A percentile compares a stretch with the other conserved stretches of the same genome.
phyloP scores from a whole-genome alignment of 2,888 invertebrate genomes.

The Polydrusus tereticollis region DNA sequence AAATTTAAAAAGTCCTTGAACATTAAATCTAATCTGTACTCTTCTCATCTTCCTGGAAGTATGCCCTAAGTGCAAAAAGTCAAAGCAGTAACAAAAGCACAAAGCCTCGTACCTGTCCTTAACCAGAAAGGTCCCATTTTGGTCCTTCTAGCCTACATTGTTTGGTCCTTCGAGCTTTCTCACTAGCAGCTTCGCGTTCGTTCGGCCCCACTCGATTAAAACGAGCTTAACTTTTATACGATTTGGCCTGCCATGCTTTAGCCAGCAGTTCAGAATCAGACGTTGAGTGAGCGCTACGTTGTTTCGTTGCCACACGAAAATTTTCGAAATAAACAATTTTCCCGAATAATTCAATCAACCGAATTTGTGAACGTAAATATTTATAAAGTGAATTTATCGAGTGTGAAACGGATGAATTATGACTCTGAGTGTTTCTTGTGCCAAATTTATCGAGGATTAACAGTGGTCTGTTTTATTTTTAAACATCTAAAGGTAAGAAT shows the following conservation, averaged over 20 bases:
- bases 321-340: conserved; percentile 35
- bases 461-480: conserved; percentile 36
- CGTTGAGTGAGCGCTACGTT: background rate
- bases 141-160: conserved; percentile 4
- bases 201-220: background rate
- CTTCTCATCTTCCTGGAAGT: too few relatives aligned
- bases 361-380: conserved; percentile 46
- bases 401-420: conserved; percentile 49
- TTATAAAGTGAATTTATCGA: conserved; percentile 47
- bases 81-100: background rate
- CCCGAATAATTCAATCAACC: conserved; percentile 43
- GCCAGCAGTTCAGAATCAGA: conserved; percentile 4
- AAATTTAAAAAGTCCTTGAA: too few relatives aligned
- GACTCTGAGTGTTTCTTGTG: conserved; percentile 42
- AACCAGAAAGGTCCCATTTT: background rate
- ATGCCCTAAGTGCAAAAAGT: background rate
- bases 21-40: too few relatives aligned
- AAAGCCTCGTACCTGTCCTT: background rate
- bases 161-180: background rate
- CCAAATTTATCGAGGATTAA: conserved; percentile 45
- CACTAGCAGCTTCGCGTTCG: background rate
- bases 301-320: background rate
- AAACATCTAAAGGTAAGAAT: conserved; percentile 43
- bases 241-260: conserved; percentile 15
- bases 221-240: background rate